Percentiles rank a stretch among this genome's conserved stretches.
phyloP scores from a whole-genome alignment of 2,113 vertebrate species.

The Murina feae region DNA sequence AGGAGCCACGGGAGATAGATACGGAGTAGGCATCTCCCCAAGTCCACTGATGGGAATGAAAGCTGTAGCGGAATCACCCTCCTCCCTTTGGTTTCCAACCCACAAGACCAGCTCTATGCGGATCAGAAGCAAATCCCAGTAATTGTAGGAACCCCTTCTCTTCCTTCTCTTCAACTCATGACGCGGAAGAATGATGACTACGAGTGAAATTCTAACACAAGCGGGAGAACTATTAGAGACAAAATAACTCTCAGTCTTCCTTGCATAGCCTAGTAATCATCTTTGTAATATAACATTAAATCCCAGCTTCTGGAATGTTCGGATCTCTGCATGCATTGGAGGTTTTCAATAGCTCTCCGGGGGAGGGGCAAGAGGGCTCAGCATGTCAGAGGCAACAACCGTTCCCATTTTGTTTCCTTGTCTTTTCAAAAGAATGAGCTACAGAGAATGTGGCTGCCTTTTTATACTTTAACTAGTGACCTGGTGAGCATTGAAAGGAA shows the following conservation, averaged over 20 bases:
- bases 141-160: not conserved
- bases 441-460: not conserved
- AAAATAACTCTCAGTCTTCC: not conserved
- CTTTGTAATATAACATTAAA: not conserved
- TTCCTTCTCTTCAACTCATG: not conserved
- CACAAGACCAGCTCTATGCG: not conserved
- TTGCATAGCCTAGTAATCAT: not conserved
- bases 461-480: conserved; percentile 31
- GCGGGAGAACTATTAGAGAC: conserved; percentile 3
- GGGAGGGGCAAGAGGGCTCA: not conserved
- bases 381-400: not conserved
- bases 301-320: not conserved
- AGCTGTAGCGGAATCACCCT: not conserved
- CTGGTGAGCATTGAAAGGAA: too few species aligned
- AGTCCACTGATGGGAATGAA: not conserved
- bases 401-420: not conserved
- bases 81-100: not conserved
- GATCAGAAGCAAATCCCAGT: not conserved
- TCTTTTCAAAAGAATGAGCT: conserved; percentile 55
- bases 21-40: too few species aligned
- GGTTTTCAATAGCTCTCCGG: not conserved
- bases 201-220: not conserved
- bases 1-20: not conserved
- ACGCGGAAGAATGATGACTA: not conserved
- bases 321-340: not conserved